Evolutionary conservation across 2,113 vertebrate species (phyloP).

Genomic region (Oreochromis aureus): DNA sequence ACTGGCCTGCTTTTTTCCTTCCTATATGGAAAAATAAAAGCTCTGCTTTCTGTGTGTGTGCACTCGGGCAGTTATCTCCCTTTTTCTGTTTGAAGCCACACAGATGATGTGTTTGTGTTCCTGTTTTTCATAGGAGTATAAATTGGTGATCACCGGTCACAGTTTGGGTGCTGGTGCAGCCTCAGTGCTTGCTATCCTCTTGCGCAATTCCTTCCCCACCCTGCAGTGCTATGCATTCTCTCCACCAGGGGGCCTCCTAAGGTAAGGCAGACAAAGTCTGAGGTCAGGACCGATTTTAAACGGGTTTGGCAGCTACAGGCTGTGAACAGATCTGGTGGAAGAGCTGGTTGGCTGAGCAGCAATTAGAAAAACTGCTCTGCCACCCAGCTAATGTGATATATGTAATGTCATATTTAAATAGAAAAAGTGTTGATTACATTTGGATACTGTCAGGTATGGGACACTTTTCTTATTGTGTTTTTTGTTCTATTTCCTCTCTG

Average conservation of each 20-base stretch:
- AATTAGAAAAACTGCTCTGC: accelerated
- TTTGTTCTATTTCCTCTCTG: background rate
- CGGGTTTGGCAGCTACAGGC: background rate
- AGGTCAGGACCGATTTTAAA: background rate
- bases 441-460: background rate
- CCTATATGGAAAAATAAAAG: background rate
- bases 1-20: background rate
- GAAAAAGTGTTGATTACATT: background rate
- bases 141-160: slow-evolving; percentile 90
- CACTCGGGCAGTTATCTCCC: accelerated
- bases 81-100: background rate
- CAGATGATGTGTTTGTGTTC: background rate
- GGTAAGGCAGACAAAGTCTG: slow-evolving; percentile 66
- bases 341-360: background rate
- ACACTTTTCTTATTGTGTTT: accelerated
- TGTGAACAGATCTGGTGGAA: background rate
- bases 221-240: slow-evolving; percentile 89
- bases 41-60: background rate
- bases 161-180: slow-evolving; percentile 92
- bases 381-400: background rate
- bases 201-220: slow-evolving; percentile 76
- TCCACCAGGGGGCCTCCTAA: slow-evolving; percentile 91
- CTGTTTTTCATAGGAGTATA: slow-evolving; percentile 81
- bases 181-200: slow-evolving; percentile 78
- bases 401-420: background rate